Conservation (phyloP, 2,888 invertebrate genomes). For the Microdon myrmicae region DNA sequence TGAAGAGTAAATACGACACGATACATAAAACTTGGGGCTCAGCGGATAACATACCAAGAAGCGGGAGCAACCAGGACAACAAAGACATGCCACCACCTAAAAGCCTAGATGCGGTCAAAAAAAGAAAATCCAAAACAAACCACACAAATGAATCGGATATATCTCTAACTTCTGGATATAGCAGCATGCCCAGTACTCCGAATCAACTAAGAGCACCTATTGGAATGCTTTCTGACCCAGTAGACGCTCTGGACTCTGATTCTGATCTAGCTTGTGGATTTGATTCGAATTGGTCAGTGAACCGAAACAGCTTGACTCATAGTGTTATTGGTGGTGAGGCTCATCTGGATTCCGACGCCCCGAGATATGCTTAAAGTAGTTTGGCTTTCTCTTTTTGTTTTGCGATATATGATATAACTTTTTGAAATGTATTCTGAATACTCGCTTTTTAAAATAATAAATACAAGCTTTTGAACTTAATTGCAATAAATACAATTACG, state of each 20-base stretch:
- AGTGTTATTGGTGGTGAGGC: constrained; percentile 50
- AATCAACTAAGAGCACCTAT: constrained; percentile 70
- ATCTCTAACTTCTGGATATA: constrained; percentile 64
- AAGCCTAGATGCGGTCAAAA: constrained; percentile 74
- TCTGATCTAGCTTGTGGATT: constrained; percentile 91
- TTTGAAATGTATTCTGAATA: too few species aligned
- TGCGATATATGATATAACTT: too few species aligned
- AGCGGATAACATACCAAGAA: constrained; percentile 83
- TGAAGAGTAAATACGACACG: constrained; percentile 70
- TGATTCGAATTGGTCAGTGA: constrained; percentile 75
- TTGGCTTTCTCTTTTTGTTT: too few species aligned
- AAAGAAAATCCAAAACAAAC: constrained; percentile 73
- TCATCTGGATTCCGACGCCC: constrained; percentile 44
- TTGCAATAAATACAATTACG: too few species aligned
- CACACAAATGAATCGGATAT: constrained; percentile 59
- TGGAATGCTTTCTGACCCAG: constrained; percentile 53
- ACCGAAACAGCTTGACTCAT: constrained; percentile 54
- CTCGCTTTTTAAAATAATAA: too few species aligned
- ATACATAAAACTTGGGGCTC: constrained; percentile 91
- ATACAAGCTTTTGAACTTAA: too few species aligned
- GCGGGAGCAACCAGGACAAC: constrained; percentile 60
- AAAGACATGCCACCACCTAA: constrained; percentile 80
- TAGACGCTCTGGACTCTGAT: constrained; percentile 74
- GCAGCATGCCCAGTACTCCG: constrained; percentile 77
- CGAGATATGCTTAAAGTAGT: constrained; percentile 46